Conservation (phyloP, 30 jellyfish, hydroid and myxozoan species). For the Turritopsis dohrnii region DNA sequence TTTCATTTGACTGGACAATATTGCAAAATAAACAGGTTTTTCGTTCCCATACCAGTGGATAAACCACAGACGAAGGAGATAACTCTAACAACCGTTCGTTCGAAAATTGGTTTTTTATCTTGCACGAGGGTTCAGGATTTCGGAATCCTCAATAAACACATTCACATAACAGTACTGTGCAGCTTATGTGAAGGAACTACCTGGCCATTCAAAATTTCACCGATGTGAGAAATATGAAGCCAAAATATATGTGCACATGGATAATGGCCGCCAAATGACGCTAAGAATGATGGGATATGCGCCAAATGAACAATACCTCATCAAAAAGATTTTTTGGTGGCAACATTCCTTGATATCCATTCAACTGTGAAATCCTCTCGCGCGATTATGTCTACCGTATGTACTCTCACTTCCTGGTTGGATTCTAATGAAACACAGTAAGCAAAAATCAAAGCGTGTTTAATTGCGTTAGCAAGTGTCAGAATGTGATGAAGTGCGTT, state of each 20-base stretch:
- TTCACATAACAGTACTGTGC: no score
- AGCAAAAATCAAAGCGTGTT: not conserved
- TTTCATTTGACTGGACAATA: no score
- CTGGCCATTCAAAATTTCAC: no score
- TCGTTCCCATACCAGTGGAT: no score
- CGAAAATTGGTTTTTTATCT: no score
- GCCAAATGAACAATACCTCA: not conserved
- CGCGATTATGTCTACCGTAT: constrained; percentile 8
- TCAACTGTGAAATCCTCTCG: constrained; percentile 23
- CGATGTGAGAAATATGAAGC: no score
- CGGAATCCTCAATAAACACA: no score
- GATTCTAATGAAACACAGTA: not conserved
- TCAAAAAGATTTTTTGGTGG: not conserved
- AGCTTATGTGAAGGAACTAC: no score
- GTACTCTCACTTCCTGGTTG: not conserved
- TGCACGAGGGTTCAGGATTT: no score
- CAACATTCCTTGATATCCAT: constrained; percentile 18
- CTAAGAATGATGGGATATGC: not conserved
- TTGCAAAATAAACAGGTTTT: no score
- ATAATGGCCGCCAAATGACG: not conserved
- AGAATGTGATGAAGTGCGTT: not conserved
- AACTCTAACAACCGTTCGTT: no score
- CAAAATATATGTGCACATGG: not conserved
- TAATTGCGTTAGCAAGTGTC: not conserved
- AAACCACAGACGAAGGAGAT: no score